Conservation (phyloP, 2,113 vertebrate genomes). For the Hystrix cristata region DNA sequence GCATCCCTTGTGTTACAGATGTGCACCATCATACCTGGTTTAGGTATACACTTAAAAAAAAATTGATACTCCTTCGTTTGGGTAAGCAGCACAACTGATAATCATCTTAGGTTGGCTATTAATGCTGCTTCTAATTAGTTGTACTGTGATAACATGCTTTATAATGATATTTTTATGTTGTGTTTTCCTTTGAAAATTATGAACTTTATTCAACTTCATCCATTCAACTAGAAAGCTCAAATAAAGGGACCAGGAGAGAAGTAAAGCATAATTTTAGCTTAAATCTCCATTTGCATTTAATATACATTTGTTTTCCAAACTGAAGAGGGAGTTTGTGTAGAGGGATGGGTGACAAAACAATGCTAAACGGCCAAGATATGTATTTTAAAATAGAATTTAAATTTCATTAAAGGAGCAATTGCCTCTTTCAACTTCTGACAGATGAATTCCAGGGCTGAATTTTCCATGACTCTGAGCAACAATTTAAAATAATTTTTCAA, state of each 20-base stretch:
- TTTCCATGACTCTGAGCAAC: not conserved
- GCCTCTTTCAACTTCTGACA: not conserved
- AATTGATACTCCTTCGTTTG: not conserved
- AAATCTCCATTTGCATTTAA: not conserved
- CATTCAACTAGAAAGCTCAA: constrained; percentile 34
- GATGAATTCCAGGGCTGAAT: not conserved
- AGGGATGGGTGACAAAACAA: not conserved
- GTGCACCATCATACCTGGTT: not conserved
- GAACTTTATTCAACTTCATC: constrained; percentile 40
- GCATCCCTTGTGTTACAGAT: not conserved
- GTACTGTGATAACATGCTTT: not conserved
- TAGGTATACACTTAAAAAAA: not conserved
- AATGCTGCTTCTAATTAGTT: not conserved
- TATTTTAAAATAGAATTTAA: constrained; percentile 48
- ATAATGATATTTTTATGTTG: not conserved
- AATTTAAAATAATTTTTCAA: constrained; percentile 41
- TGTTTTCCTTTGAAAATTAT: constrained; percentile 21
- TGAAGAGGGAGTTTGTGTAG: not conserved
- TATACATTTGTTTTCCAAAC: constrained; percentile 7
- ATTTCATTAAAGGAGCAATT: not conserved
- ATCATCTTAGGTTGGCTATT: not conserved
- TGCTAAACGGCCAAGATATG: not conserved
- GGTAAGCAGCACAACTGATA: no score
- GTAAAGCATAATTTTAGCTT: not conserved
- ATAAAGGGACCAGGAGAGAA: not conserved